phyloP scores from a whole-genome alignment of 2,888 invertebrate species.

The Spisula solida region DNA sequence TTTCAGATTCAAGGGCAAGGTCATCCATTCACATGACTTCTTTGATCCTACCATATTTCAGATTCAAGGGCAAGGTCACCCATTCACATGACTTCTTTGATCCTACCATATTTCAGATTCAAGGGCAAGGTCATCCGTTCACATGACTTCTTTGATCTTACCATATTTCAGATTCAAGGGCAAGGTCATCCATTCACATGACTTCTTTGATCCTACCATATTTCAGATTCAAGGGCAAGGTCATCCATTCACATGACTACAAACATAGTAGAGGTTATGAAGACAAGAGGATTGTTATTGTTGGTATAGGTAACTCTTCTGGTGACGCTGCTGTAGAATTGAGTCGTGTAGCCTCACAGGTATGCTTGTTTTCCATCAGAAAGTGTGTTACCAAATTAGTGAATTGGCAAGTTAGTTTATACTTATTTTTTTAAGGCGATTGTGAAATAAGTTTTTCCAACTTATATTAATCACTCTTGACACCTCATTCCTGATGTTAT shows the following conservation, averaged over 20 bases:
- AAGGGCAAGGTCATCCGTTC: constrained; percentile 77
- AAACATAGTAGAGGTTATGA: constrained; percentile 76
- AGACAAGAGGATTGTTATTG: constrained; percentile 87
- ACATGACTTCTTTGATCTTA: constrained; percentile 78
- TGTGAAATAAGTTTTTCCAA: no score
- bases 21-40: constrained; percentile 81
- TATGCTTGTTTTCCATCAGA: constrained; percentile 50
- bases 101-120: constrained; percentile 60
- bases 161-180: constrained; percentile 72
- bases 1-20: constrained; percentile 74
- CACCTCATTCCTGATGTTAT: no score
- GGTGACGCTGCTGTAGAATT: constrained; percentile 88
- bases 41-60: constrained; percentile 18
- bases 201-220: constrained; percentile 59
- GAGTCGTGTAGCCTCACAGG: constrained; percentile 83
- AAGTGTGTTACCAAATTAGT: no score
- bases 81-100: constrained; percentile 83
- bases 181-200: constrained; percentile 78
- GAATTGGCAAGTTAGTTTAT: no score
- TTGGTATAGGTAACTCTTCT: constrained; percentile 88
- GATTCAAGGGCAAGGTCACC: constrained; percentile 76
- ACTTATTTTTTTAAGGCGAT: no score
- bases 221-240: constrained; percentile 74
- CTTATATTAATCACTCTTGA: no score
- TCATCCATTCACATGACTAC: constrained; percentile 81